Conservation (phyloP, 1,140 invertebrate species). For the Oedothorax gibbosus region DNA sequence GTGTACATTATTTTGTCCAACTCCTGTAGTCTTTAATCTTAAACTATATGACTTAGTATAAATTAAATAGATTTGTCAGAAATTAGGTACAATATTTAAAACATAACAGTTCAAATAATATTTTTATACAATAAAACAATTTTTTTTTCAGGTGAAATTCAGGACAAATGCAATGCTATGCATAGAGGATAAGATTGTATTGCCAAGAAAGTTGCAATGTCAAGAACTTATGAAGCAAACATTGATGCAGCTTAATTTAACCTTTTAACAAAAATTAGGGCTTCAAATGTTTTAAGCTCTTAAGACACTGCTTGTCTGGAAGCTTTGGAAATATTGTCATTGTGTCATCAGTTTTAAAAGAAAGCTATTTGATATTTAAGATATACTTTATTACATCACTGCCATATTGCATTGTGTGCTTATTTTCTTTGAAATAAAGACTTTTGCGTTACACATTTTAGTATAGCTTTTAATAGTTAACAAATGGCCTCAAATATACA, state of each 20-base stretch:
- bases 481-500: slow-evolving; percentile 24
- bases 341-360: too few species aligned
- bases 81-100: background rate
- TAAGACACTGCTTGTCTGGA: background rate
- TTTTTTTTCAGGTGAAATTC: slow-evolving; percentile 60
- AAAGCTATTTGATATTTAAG: too few species aligned
- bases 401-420: slow-evolving; percentile 29
- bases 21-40: too few species aligned
- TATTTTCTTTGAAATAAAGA: slow-evolving; percentile 26
- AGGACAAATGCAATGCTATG: slow-evolving; percentile 55
- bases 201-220: background rate
- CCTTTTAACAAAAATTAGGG: background rate
- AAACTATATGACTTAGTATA: too few species aligned
- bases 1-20: too few species aligned
- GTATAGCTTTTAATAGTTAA: slow-evolving; percentile 37
- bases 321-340: background rate
- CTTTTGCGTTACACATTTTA: slow-evolving; percentile 8
- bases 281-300: slow-evolving; percentile 1
- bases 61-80: background rate
- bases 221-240: slow-evolving; percentile 2
- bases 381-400: slow-evolving; percentile 8
- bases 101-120: background rate
- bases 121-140: background rate
- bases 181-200: slow-evolving; percentile 44
- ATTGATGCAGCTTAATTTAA: background rate